Evolutionary conservation across 2,113 vertebrate genomes (phyloP), one percentile per base, ranked within the genome.

Genomic region (Actinemys pallida): DNA sequence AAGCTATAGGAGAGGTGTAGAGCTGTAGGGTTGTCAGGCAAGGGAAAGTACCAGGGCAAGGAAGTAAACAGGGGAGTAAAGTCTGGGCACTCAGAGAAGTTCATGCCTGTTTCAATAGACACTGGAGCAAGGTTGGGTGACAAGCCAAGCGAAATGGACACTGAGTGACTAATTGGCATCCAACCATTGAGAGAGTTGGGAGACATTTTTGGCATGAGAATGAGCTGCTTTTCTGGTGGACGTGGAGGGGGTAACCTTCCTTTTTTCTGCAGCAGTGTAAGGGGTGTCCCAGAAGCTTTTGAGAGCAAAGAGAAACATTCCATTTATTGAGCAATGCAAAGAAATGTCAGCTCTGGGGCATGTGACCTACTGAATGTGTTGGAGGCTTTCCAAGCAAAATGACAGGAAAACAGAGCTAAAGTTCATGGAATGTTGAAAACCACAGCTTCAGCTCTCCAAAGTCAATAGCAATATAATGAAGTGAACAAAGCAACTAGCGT

Each of bases 391-490:
- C 90, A 93, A 9, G 12, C 49, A 81, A 12, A 91, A 72, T 82
- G 42, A 24, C 17, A 69, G 45, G 12, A 85, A 62, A 88, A 31
- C 24, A 42, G 81, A 80, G 12, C 6, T 49, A 19, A 39, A 42
- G 50, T 47, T 39, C 5, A 1, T 29, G 45, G 49, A 4, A 47
- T 6, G 10, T 81, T 45, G 27, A 57, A 72, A 27, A 52, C 25
- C 83, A 52, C 92, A 53, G 53, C 72, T 47, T 39, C 54, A 83
- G 31, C 54, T 89, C n/a, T 29, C 42, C 59, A 17, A 1, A 72
- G 47, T 0, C 1, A 0, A 25, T 7, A 75, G 49, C 9, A 72
- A 31, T 22, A 59, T 22, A 10, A 52, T 6, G 79, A 65, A n/a
- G 54, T 90, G 27, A 50, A 88, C 20, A 6, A 62, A 29, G 27